Evolutionary conservation across 2,113 vertebrate species (phyloP).

Genomic region (Prietella phreatophila): DNA sequence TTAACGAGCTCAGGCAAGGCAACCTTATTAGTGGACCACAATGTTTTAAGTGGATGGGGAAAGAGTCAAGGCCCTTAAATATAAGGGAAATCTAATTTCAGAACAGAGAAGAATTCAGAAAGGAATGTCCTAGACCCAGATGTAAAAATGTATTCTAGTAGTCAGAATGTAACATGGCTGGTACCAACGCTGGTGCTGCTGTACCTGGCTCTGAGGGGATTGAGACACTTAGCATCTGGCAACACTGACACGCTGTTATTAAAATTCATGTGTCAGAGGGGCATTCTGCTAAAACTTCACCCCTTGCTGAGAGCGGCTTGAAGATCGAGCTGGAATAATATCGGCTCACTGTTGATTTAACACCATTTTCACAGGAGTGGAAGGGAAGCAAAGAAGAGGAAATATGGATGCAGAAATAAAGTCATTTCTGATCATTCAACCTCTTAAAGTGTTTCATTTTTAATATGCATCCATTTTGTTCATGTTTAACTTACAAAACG

Average conservation of each 20-base stretch:
- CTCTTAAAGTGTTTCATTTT: background rate
- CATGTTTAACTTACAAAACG: background rate
- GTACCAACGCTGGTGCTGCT: background rate
- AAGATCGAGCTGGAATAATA: constrained; percentile 46
- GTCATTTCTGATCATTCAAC: background rate
- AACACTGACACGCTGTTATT: constrained; percentile 42
- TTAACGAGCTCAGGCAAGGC: constrained; percentile 78
- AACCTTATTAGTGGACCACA: constrained; percentile 50
- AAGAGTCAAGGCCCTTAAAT: constrained; percentile 25
- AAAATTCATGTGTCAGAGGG: constrained; percentile 52
- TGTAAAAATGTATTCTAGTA: constrained; percentile 26
- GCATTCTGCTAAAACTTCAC: constrained; percentile 48
- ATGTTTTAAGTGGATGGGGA: constrained; percentile 48
- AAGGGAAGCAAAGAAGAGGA: constrained; percentile 7
- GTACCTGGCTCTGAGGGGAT: constrained; percentile 33
- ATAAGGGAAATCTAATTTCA: constrained; percentile 7
- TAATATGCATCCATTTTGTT: background rate
- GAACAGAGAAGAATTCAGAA: constrained; percentile 9
- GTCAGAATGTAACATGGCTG: constrained; percentile 15
- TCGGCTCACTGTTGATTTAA: constrained; percentile 48
- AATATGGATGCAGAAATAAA: background rate
- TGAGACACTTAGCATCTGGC: constrained; percentile 24
- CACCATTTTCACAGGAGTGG: constrained; percentile 22
- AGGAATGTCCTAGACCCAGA: constrained; percentile 2
- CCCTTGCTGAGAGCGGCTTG: constrained; percentile 43